phyloP scores from a whole-genome alignment of 2,113 vertebrate genomes.

The Hiodon tergisus region DNA sequence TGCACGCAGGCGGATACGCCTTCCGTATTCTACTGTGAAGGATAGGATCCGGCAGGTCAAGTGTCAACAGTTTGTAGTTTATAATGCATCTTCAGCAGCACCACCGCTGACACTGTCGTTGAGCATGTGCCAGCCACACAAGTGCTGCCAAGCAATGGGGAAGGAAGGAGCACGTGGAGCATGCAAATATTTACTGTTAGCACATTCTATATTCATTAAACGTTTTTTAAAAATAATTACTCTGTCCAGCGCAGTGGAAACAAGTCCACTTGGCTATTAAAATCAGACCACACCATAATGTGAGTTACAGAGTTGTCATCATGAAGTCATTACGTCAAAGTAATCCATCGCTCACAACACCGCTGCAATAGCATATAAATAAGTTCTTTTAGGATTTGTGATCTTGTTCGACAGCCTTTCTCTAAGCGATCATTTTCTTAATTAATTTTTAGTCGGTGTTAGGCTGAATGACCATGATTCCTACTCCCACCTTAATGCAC shows the following conservation, averaged over 20 bases:
- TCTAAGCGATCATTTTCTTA: background rate
- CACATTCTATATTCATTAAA: background rate
- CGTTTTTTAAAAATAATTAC: background rate
- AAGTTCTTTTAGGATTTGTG: background rate
- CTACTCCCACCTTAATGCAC: background rate
- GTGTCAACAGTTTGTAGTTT: constrained; percentile 17
- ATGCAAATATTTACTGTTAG: background rate
- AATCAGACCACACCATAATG: too few relatives aligned
- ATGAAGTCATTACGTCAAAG: too few relatives aligned
- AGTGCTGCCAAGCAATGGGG: background rate
- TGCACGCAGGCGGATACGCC: constrained; percentile 24
- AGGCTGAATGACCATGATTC: background rate
- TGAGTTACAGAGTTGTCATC: too few relatives aligned
- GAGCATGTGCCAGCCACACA: constrained; percentile 18
- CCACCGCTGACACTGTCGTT: background rate
- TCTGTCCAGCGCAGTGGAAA: too few relatives aligned
- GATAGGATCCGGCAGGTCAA: constrained; percentile 12
- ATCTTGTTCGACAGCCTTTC: background rate
- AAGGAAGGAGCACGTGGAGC: too few relatives aligned
- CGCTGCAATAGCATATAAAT: too few relatives aligned
- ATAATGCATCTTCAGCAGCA: constrained; percentile 8
- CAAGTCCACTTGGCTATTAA: too few relatives aligned
- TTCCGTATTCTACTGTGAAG: constrained; percentile 25
- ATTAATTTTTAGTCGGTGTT: background rate
- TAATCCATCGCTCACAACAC: too few relatives aligned